A percentile compares a stretch with the other conserved stretches of the same genome.
Conservation (phyloP, 2,888 invertebrate genomes). For the Dolichomitus sp. region DNA sequence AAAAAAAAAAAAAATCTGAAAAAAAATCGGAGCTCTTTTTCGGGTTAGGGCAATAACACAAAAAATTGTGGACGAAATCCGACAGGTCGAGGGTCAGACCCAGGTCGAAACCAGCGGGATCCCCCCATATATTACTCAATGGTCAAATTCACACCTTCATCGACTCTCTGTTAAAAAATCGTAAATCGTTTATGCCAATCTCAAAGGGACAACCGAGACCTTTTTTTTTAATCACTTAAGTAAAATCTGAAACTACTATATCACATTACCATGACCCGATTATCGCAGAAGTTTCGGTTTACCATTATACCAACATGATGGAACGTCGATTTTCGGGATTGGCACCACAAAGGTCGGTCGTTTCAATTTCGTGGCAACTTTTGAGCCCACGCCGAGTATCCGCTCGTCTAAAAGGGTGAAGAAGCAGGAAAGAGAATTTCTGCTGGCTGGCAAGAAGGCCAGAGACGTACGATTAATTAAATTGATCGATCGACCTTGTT, state of each 20-base stretch:
- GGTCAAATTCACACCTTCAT: background rate
- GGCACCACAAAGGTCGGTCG: constrained; percentile 13
- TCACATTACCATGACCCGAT: constrained; percentile 11
- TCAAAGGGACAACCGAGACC: background rate
- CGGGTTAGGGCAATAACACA: too few relatives aligned
- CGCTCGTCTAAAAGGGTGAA: constrained; percentile 23
- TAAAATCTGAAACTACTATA: background rate
- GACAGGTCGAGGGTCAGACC: too few relatives aligned
- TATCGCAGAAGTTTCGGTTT: background rate
- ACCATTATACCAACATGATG: constrained; percentile 1
- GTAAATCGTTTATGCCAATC: background rate
- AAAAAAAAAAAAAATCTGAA: too few relatives aligned
- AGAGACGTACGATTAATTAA: constrained; percentile 63
- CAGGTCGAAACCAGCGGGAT: too few relatives aligned
- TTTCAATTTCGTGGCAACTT: constrained; percentile 28
- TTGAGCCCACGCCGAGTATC: background rate
- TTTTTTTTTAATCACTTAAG: background rate
- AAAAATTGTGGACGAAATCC: too few relatives aligned
- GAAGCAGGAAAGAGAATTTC: constrained; percentile 42
- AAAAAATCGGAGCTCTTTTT: too few relatives aligned
- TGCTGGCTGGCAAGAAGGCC: constrained; percentile 34
- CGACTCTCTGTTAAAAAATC: background rate
- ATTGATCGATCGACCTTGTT: constrained; percentile 67
- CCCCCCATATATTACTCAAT: background rate
- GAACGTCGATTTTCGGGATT: constrained; percentile 11